These are phyloP conservation scores for Periophthalmus magnuspinnatus DNA, from an alignment of 2,797 vertebrate genomes.

Conservation along the genomic window DNA sequence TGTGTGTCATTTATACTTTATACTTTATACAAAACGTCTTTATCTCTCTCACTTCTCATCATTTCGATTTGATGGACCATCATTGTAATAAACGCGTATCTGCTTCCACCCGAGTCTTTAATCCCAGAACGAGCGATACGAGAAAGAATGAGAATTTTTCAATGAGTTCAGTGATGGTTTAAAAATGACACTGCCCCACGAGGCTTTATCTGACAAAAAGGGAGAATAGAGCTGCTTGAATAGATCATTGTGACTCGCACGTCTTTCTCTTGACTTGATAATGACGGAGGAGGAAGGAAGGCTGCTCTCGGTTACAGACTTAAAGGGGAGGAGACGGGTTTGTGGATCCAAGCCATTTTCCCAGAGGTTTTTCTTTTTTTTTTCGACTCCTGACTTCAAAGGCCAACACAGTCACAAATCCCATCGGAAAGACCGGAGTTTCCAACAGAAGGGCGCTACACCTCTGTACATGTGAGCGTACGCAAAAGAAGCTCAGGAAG, in stretches of 20 bases:
- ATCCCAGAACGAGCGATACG: slow-evolving; percentile 59
- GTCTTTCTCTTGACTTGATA: slow-evolving; percentile 44
- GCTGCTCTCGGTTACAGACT: slow-evolving; percentile 44
- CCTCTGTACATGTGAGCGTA: slow-evolving; percentile 11
- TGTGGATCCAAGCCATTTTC: slow-evolving; percentile 49
- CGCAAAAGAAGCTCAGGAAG: slow-evolving; percentile 4
- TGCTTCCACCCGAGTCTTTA: slow-evolving; percentile 37
- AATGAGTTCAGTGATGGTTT: slow-evolving; percentile 36
- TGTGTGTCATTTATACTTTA: not conserved
- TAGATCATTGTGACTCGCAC: slow-evolving; percentile 49
- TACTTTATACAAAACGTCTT: not conserved
- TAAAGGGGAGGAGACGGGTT: slow-evolving; percentile 42
- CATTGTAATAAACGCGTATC: slow-evolving; percentile 44
- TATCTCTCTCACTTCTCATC: slow-evolving; percentile 16
- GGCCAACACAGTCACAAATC: slow-evolving; percentile 43
- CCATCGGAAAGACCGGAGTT: slow-evolving; percentile 18
- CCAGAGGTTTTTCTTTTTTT: slow-evolving; percentile 49
- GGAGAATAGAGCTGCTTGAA: slow-evolving; percentile 37
- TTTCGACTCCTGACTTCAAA: slow-evolving; percentile 65
- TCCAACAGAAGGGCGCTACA: slow-evolving; percentile 19
- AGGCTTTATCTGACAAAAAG: slow-evolving; percentile 48
- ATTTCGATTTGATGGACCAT: slow-evolving; percentile 45
- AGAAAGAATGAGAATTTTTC: slow-evolving; percentile 23
- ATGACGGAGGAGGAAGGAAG: slow-evolving; percentile 42
- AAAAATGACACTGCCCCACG: slow-evolving; percentile 44